These are phyloP conservation scores for Sebastes alutus DNA, from an alignment of 2,797 vertebrate genomes.

Conservation along the genomic window DNA sequence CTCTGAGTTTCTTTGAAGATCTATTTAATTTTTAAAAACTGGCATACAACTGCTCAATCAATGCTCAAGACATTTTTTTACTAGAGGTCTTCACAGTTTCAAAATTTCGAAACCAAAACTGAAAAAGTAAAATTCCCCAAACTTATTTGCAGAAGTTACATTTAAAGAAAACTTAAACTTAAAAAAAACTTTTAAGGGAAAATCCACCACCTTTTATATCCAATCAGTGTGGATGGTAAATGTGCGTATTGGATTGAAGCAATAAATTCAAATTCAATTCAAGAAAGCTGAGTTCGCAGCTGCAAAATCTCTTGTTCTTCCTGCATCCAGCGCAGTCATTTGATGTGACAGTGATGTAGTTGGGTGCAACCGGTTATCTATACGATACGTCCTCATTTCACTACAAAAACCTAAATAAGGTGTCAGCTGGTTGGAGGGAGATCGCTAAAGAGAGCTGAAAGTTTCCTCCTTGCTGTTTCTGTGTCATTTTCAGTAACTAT, in stretches of 20 bases:
- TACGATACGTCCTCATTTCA: too few relatives aligned
- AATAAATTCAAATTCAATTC: neutral
- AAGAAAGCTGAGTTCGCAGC: neutral
- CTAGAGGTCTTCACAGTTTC: too few relatives aligned
- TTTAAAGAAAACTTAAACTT: neutral
- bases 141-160: neutral
- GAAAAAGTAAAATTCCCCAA: neutral
- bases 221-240: neutral
- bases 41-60: neutral
- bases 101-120: too few relatives aligned
- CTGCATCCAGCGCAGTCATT: neutral
- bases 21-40: neutral
- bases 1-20: neutral
- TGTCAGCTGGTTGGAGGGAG: accelerated
- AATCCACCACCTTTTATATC: neutral
- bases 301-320: neutral
- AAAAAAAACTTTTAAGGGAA: neutral
- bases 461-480: too few relatives aligned
- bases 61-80: too few relatives aligned
- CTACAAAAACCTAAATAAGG: too few relatives aligned
- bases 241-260: neutral
- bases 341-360: neutral
- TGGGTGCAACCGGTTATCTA: neutral
- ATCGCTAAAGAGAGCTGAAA: too few relatives aligned
- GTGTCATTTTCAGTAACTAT: too few relatives aligned